phyloP scores from a whole-genome alignment of 2,888 invertebrate genomes.

The Euphydryas editha region DNA sequence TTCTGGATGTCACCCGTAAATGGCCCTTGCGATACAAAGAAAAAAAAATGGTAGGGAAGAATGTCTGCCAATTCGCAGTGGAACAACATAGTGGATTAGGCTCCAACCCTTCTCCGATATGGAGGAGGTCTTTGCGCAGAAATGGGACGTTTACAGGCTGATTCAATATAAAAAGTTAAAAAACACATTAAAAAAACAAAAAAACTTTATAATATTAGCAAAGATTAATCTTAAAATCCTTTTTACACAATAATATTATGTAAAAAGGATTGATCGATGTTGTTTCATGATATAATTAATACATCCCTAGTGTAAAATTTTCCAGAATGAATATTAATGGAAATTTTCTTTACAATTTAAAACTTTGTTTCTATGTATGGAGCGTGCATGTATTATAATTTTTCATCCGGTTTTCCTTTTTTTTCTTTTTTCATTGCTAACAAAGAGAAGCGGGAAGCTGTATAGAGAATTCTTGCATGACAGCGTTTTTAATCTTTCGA shows the following conservation, averaged over 20 bases:
- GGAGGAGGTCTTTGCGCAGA: too few relatives aligned
- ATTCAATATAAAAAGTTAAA: too few relatives aligned
- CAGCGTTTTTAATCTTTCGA: background rate
- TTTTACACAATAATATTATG: background rate
- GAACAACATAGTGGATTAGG: too few relatives aligned
- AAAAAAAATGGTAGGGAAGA: too few relatives aligned
- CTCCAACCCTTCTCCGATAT: too few relatives aligned
- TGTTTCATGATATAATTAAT: background rate
- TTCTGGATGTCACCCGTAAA: too few relatives aligned
- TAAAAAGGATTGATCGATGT: background rate
- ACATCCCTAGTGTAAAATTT: slow-evolving; percentile 6
- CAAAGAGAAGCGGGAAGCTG: slow-evolving; percentile 6
- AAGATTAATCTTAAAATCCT: too few relatives aligned
- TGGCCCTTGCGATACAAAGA: too few relatives aligned
- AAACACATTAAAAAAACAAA: too few relatives aligned
- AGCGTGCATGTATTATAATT: background rate
- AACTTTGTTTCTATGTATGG: slow-evolving; percentile 10
- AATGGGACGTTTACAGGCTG: too few relatives aligned
- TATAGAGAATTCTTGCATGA: slow-evolving; percentile 1
- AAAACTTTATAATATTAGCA: too few relatives aligned
- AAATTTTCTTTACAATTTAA: slow-evolving; percentile 11
- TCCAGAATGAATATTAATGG: slow-evolving; percentile 20
- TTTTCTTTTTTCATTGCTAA: slow-evolving; percentile 5
- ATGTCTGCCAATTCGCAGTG: too few relatives aligned
- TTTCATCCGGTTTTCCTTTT: background rate